Evolutionary conservation across 2,888 invertebrate genomes (phyloP).

Genomic region (Drosophila diplacantha): DNA sequence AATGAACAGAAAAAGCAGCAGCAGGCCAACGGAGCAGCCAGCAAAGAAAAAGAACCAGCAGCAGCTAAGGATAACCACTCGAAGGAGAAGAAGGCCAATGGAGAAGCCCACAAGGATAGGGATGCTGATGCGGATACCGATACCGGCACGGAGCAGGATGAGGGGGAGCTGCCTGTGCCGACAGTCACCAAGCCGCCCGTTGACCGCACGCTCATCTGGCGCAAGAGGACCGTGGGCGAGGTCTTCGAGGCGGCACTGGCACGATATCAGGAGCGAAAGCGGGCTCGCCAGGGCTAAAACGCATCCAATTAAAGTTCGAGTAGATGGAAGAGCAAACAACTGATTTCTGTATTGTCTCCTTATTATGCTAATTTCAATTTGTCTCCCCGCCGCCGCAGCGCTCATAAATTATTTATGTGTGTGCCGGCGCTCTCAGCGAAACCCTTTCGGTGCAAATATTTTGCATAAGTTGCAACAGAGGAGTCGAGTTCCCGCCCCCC

Average conservation of each 20-base stretch:
- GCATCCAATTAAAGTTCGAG: constrained; percentile 29
- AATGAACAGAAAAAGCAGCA: background rate
- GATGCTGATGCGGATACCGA: background rate
- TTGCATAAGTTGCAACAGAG: constrained; percentile 37
- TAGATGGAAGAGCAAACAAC: constrained; percentile 20
- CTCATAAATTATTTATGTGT: constrained; percentile 21
- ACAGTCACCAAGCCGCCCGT: constrained; percentile 27
- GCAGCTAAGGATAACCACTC: constrained; percentile 5
- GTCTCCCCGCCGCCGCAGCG: constrained; percentile 2
- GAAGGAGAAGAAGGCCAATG: background rate
- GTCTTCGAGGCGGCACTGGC: constrained; percentile 86
- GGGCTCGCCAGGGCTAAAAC: constrained; percentile 77
- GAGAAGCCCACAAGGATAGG: background rate
- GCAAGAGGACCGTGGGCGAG: constrained; percentile 89
- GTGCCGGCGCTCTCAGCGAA: constrained; percentile 20
- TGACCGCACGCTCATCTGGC: constrained; percentile 81
- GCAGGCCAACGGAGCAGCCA: background rate
- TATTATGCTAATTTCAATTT: constrained; percentile 47
- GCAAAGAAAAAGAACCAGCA: constrained; percentile 35
- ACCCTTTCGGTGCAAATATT: constrained; percentile 39
- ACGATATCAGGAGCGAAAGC: constrained; percentile 87
- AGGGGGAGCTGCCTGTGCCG: constrained; percentile 14
- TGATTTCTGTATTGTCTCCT: constrained; percentile 34
- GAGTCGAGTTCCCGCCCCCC: background rate
- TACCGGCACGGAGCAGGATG: background rate